Evolutionary conservation across 2,797 vertebrate genomes (phyloP), one percentile per base, ranked within the genome.

Genomic region (Malurus leucopterus): DNA sequence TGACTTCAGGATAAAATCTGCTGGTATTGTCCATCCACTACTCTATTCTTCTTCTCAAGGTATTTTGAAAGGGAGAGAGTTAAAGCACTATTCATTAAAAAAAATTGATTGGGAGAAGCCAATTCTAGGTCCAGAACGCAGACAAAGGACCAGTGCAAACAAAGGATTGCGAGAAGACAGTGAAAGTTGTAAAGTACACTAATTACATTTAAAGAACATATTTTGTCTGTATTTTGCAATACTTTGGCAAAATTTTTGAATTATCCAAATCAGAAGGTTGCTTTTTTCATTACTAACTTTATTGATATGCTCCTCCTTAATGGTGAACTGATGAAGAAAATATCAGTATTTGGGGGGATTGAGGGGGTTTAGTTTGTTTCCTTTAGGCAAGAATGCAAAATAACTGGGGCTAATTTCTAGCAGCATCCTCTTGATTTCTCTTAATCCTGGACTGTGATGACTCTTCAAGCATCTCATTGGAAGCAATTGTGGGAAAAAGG

Each of bases 401-500:
- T 80, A 87, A 49, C 47, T 17, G 22, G 50, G 84, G 63, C 63
- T 89, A 90, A 67, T 92, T 91, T 94, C 63, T 85, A 78, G 76
- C 76, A 93, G 51, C 57, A 81, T 87, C 84, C 91, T 93, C 87
- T 93, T 89, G 62, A 59, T 95, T 94, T 95, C 93, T 92, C 82
- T 88, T 91, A 70, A 83, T 95, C 84, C 55, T 85, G 87, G 77
- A 74, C 65, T 83, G 90, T 63, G 89, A 88, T 87, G 54, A 84
- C 80, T 89, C 91, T 91, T 92, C 89, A 89, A 84, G 89, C 57
- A 76, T 68, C 84, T 93, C 93, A 86, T 93, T 95, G 96, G 93
- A 85, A 74, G 86, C 82, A 94, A 95, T 97, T 98, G 98, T 98
- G 98, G 98, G 98, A 98, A 98, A 95, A 96, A 91, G 86, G 80